These are phyloP conservation scores for Aphelocoma coerulescens DNA, from an alignment of 2,113 vertebrate species.

Conservation along the genomic window DNA sequence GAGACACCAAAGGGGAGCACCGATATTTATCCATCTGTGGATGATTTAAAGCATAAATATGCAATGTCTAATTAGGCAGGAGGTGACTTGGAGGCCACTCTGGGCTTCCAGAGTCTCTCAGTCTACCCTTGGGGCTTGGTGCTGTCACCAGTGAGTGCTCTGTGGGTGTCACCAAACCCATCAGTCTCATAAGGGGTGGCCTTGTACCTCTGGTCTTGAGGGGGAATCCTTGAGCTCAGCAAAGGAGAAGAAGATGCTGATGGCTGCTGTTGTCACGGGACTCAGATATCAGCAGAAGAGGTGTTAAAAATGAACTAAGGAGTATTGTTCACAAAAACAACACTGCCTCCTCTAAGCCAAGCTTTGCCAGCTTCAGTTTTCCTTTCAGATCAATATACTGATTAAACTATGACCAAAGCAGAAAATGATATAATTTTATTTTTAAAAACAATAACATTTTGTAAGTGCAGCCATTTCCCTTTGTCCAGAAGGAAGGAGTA, in stretches of 20 bases:
- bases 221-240: neutral
- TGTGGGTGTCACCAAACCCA: neutral
- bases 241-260: neutral
- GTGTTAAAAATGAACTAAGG: neutral
- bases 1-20: rapidly evolving
- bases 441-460: neutral
- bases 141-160: too few species aligned
- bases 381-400: neutral
- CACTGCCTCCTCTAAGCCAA: neutral
- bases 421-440: neutral
- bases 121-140: neutral
- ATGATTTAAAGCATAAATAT: neutral
- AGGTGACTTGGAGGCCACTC: neutral
- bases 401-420: neutral
- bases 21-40: neutral
- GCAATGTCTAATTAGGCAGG: neutral
- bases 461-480: neutral
- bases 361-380: neutral
- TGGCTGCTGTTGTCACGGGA: neutral
- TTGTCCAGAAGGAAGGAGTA: neutral
- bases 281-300: neutral
- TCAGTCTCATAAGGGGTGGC: neutral
- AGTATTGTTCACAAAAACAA: neutral
- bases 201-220: neutral
- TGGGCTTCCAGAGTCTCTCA: neutral